Evolutionary conservation across 1,140 invertebrate species (phyloP).

Genomic region (Solenopsis invicta): DNA sequence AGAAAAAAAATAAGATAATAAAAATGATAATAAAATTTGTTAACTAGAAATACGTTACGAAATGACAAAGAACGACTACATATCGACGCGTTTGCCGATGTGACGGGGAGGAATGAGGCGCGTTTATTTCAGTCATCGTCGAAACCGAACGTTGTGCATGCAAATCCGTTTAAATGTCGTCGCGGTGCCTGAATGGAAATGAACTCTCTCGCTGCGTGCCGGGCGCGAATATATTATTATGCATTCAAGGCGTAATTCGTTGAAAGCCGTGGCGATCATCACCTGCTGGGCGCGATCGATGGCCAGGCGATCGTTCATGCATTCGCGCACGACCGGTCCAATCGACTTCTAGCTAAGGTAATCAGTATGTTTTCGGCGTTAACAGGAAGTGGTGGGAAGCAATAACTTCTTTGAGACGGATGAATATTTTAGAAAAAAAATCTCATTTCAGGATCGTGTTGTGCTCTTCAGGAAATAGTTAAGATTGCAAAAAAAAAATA

Average conservation of each 20-base stretch:
- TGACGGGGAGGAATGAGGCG: slow-evolving; percentile 47
- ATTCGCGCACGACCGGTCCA: slow-evolving; percentile 75
- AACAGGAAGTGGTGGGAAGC: slow-evolving; percentile 50
- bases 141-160: slow-evolving; percentile 80
- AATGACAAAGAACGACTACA: not conserved
- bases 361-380: slow-evolving; percentile 65
- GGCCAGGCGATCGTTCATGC: slow-evolving; percentile 81
- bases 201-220: slow-evolving; percentile 71
- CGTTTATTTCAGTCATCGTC: slow-evolving; percentile 74
- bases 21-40: not conserved
- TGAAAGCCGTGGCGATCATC: slow-evolving; percentile 78
- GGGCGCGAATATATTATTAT: slow-evolving; percentile 76
- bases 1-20: not conserved
- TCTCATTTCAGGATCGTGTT: not conserved
- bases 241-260: slow-evolving; percentile 81
- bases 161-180: slow-evolving; percentile 84
- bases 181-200: slow-evolving; percentile 80
- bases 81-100: not conserved
- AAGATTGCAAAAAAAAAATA: slow-evolving; percentile 28
- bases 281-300: slow-evolving; percentile 73
- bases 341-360: slow-evolving; percentile 58
- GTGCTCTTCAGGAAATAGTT: slow-evolving; percentile 14
- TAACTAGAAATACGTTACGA: not conserved
- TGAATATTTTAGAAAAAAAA: not conserved
- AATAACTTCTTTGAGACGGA: not conserved